Conservation (phyloP, 2,113 vertebrate genomes). For the Malurus elegans region DNA sequence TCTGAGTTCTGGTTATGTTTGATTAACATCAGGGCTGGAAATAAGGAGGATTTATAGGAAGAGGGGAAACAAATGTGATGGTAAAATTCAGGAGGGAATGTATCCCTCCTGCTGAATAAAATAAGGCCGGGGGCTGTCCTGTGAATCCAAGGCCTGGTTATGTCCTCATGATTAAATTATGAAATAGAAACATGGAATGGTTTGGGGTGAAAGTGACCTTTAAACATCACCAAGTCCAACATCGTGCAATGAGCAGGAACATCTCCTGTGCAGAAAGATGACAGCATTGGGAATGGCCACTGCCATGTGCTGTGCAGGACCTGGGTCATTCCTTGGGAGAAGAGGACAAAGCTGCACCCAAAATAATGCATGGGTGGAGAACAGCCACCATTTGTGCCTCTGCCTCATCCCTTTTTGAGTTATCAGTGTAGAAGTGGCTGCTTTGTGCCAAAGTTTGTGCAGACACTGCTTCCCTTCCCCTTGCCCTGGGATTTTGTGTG, state of each 20-base stretch:
- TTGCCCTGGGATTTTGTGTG: not conserved
- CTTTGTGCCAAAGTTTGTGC: not conserved
- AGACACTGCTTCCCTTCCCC: not conserved
- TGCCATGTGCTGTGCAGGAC: fast-evolving
- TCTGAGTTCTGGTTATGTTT: not conserved
- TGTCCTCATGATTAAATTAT: not conserved
- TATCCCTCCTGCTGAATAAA: not conserved
- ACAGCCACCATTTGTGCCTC: not conserved
- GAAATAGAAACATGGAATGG: not conserved
- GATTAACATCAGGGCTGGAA: not conserved
- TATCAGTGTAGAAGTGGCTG: not conserved
- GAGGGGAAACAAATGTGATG: not conserved
- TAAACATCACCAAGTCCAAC: not conserved
- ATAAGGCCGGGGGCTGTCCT: not conserved
- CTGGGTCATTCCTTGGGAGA: not conserved
- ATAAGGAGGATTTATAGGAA: not conserved
- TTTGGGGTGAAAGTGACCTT: not conserved
- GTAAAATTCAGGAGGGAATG: not conserved
- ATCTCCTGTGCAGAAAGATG: not conserved
- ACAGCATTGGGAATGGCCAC: not conserved
- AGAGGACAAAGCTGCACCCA: not conserved
- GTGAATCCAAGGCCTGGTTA: not conserved
- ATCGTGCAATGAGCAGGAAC: not conserved
- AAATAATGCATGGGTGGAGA: not conserved
- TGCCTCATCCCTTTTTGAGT: not conserved